Percentiles rank a stretch among this genome's conserved stretches.
phyloP scores from a whole-genome alignment of 2,113 vertebrate species.

The Eublepharis macularius region DNA sequence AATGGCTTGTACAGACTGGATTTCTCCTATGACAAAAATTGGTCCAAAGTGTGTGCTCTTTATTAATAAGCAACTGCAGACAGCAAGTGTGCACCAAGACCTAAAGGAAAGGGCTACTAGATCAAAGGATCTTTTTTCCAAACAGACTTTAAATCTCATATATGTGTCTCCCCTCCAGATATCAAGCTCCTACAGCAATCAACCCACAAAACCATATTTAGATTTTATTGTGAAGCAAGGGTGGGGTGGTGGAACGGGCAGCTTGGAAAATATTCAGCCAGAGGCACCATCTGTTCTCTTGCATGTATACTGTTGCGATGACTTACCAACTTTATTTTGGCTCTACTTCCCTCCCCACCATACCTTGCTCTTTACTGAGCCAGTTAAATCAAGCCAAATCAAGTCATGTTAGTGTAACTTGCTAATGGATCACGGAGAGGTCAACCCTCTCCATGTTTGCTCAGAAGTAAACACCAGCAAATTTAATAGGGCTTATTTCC shows the following conservation, averaged over 20 bases:
- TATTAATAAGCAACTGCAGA: neutral
- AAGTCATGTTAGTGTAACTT: too few relatives aligned
- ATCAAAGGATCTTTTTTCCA: neutral
- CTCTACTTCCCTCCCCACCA: too few relatives aligned
- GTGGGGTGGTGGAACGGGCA: neutral
- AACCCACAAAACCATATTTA: neutral
- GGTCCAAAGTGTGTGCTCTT: neutral
- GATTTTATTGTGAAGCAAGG: neutral
- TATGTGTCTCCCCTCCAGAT: neutral
- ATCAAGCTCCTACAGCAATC: neutral
- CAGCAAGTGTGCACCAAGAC: too few relatives aligned
- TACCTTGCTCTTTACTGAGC: too few relatives aligned
- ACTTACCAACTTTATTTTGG: too few relatives aligned
- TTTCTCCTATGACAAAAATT: neutral
- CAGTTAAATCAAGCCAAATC: too few relatives aligned
- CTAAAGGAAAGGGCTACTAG: neutral
- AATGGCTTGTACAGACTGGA: neutral
- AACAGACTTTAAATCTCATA: neutral
- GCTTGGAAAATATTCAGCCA: neutral
- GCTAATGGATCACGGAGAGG: too few relatives aligned
- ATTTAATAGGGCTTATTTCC: too few relatives aligned
- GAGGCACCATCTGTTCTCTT: neutral
- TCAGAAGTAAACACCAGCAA: too few relatives aligned
- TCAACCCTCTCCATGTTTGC: too few relatives aligned
- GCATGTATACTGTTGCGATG: too few relatives aligned